phyloP scores from a whole-genome alignment of 2,888 invertebrate genomes.

The Amblyteles armatorius region DNA sequence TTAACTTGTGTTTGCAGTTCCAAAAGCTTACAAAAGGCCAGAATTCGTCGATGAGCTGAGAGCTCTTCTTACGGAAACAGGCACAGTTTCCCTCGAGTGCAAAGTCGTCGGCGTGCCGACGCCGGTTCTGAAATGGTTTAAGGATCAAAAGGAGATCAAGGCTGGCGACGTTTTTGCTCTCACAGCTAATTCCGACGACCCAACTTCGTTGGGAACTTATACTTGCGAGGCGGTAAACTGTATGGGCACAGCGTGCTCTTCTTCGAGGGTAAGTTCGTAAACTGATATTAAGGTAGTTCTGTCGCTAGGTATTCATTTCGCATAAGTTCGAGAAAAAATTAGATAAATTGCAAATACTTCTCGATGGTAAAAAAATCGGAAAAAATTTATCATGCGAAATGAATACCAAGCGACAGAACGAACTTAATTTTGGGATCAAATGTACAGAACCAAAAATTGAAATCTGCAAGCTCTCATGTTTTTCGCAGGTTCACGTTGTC shows the following conservation, averaged over 20 bases:
- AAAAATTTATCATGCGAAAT: too few relatives aligned
- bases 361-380: too few relatives aligned
- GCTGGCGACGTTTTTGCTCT: slow-evolving; percentile 96
- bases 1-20: slow-evolving; percentile 86
- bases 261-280: slow-evolving; percentile 87
- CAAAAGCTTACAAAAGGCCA: slow-evolving; percentile 95
- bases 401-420: too few relatives aligned
- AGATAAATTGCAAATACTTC: too few relatives aligned
- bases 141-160: slow-evolving; percentile 94
- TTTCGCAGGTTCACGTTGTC: slow-evolving; percentile 89
- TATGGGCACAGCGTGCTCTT: slow-evolving; percentile 94
- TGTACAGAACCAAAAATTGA: not conserved
- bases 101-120: slow-evolving; percentile 97
- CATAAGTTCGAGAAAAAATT: too few relatives aligned
- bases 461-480: not conserved
- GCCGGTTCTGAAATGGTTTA: slow-evolving; percentile 91
- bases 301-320: too few relatives aligned
- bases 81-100: slow-evolving; percentile 95
- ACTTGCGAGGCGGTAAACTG: slow-evolving; percentile 95
- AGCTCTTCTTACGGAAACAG: slow-evolving; percentile 93
- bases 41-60: slow-evolving; percentile 94
- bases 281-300: not conserved
- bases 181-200: slow-evolving; percentile 93
- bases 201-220: slow-evolving; percentile 94
- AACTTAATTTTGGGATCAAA: not conserved